These are phyloP conservation scores for Onychomys arenicola DNA, from an alignment of 2,797 vertebrate species.

Conservation along the genomic window DNA sequence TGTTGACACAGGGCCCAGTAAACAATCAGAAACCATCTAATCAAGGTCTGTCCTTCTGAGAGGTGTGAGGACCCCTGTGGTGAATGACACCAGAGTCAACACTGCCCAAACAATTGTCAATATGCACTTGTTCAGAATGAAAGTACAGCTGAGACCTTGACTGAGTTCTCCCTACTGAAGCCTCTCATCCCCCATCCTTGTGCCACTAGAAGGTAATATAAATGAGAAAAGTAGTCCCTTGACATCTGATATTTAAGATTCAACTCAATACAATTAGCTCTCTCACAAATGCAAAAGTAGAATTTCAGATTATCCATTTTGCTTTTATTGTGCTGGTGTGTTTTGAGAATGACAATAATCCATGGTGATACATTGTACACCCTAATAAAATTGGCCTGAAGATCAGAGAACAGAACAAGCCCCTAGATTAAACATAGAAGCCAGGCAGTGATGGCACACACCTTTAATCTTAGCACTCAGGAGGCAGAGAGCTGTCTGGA, in stretches of 20 bases:
- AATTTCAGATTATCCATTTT: neutral
- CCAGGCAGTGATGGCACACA: no score
- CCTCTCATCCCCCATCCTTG: neutral
- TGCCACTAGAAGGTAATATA: neutral
- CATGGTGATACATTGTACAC: no score
- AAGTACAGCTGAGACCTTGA: neutral
- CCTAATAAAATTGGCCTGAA: no score
- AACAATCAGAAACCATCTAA: neutral
- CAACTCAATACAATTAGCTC: neutral
- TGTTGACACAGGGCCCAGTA: neutral
- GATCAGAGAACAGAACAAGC: no score
- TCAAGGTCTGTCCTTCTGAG: neutral
- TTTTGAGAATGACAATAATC: neutral
- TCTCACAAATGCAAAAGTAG: constrained; percentile 16
- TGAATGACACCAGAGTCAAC: neutral
- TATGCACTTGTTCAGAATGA: neutral
- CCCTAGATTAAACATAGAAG: no score
- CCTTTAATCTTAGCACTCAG: no score
- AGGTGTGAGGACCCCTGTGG: neutral
- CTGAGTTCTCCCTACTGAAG: neutral
- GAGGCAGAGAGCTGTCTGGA: no score
- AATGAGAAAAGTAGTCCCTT: neutral
- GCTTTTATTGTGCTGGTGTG: neutral
- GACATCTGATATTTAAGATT: neutral
- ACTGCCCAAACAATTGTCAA: neutral